phyloP scores from a whole-genome alignment of 2,113 vertebrate species.

The Patagioenas fasciata region DNA sequence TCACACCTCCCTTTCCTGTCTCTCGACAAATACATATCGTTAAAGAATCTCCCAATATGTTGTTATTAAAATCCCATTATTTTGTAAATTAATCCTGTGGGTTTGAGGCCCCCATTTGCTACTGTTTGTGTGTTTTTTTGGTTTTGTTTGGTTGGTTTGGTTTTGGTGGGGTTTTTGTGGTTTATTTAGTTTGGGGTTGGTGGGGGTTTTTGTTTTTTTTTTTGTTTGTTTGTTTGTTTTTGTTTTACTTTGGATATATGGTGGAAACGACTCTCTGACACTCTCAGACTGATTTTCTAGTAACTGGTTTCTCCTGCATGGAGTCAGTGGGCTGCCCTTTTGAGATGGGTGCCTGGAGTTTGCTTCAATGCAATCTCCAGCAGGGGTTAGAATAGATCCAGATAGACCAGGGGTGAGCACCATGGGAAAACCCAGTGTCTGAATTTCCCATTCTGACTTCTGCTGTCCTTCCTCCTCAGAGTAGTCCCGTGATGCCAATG shows the following conservation, averaged over 20 bases:
- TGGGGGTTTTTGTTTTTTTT: too few species aligned
- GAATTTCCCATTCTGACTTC: neutral
- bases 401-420: neutral
- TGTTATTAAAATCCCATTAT: neutral
- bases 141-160: too few species aligned
- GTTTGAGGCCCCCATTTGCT: neutral
- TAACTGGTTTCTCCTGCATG: neutral
- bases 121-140: neutral
- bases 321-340: neutral
- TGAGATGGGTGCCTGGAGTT: neutral
- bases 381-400: neutral
- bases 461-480: neutral
- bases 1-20: neutral
- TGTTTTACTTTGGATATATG: neutral
- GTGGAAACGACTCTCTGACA: rapidly evolving
- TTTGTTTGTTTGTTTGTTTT: too few species aligned
- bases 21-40: neutral
- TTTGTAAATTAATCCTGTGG: neutral
- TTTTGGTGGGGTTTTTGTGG: neutral
- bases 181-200: neutral
- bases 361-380: neutral
- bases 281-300: neutral
- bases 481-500: neutral
- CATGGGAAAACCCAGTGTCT: neutral
- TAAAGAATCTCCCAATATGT: neutral